A percentile compares a stretch with the other conserved stretches of the same genome.
These are phyloP conservation scores for Pogonocichla stellata DNA, from an alignment of 2,113 vertebrate species.

Conservation along the genomic window DNA sequence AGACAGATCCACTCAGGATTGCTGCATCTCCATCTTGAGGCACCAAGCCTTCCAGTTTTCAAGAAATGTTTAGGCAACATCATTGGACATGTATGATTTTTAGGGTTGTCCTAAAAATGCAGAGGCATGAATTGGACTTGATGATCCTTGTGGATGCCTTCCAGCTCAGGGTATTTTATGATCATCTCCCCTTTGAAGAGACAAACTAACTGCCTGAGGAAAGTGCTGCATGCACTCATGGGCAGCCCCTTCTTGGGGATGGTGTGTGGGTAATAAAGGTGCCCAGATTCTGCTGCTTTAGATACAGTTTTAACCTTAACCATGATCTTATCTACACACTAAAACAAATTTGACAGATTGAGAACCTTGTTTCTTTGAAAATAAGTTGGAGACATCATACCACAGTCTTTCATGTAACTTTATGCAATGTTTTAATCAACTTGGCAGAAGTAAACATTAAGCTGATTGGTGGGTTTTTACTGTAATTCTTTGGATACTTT, in stretches of 20 bases:
- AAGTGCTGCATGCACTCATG: not conserved
- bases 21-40: not conserved
- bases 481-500: not conserved
- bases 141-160: not conserved
- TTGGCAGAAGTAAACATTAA: not conserved
- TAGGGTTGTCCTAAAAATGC: not conserved
- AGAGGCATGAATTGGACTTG: not conserved
- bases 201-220: not conserved
- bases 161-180: not conserved
- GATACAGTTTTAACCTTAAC: not conserved
- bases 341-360: not conserved
- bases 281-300: not conserved
- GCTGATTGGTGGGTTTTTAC: not conserved
- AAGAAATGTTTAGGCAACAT: not conserved
- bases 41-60: not conserved
- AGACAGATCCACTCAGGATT: not conserved
- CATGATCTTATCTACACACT: not conserved
- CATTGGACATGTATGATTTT: not conserved
- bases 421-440: not conserved
- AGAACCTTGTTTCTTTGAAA: not conserved
- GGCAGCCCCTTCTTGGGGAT: not conserved
- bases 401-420: not conserved
- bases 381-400: not conserved
- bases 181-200: not conserved
- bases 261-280: not conserved